Conservation (phyloP, 2,113 vertebrate species). For the Amphiprion percula region DNA sequence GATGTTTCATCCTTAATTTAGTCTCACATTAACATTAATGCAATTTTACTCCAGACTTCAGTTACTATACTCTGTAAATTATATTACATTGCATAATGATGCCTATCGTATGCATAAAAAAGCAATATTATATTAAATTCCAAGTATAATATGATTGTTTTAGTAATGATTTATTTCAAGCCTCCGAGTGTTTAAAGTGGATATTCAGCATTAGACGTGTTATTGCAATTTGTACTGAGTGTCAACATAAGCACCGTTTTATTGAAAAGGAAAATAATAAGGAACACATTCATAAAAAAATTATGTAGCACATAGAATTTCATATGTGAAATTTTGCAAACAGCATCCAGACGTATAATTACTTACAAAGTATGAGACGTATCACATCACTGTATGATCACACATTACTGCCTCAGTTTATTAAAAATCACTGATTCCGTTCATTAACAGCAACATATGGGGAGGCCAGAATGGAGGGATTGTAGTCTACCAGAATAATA, state of each 20-base stretch:
- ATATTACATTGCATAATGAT: constrained; percentile 3
- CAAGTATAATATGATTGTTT: background rate
- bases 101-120: too few relatives aligned
- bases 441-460: too few relatives aligned
- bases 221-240: constrained; percentile 33
- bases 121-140: background rate
- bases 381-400: background rate
- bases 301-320: too few relatives aligned
- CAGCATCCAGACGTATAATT: too few relatives aligned
- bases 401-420: background rate
- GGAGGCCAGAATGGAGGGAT: too few relatives aligned
- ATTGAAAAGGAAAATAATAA: constrained; percentile 1
- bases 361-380: background rate
- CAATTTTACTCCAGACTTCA: background rate
- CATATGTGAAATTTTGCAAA: too few relatives aligned
- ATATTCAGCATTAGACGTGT: background rate
- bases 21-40: background rate
- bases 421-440: background rate
- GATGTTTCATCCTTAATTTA: background rate
- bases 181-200: background rate
- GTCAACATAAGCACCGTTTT: constrained; percentile 6
- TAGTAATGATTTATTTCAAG: background rate
- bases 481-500: too few relatives aligned
- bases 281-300: too few relatives aligned
- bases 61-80: background rate